Evolutionary conservation across 2,797 vertebrate species (phyloP), one percentile per base, ranked within the genome.

Genomic region (Leptodactylus fallax): DNA sequence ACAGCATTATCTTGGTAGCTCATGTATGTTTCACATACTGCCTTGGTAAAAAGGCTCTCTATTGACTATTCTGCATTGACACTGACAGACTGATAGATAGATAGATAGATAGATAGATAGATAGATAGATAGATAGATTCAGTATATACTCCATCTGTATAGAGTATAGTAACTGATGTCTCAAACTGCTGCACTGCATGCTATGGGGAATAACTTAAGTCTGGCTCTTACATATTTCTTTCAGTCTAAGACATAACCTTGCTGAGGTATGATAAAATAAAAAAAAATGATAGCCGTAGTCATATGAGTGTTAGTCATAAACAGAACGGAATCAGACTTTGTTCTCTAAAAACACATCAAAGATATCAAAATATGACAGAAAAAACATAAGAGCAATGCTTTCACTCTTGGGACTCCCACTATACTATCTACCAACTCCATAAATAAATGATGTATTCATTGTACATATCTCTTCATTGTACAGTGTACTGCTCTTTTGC

Each of bases 301-400:
- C 63, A 6, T 71, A 21, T 86, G 77, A 86, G 85, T n/a, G 27
- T 86, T 72, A 86, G 85, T 86, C 86, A 67, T 82, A 55, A 83
- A 25, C 14, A 71, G 51, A 58, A 79, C 58, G 56, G 79, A 83
- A 60, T 79, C 81, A 69, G 60, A 77, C 19, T 78, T 83, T 25
- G 61, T 67, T 87, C 61, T 79, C 17, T n/a, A 76, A 83, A 71
- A 87, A 79, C 7, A 51, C 72, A 77, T 53, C 80, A 83, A 65
- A 83, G 71, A 79, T 36, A 60, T 79, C 56, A 82, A 51, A 80
- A 81, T 78, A 65, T 63, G 45, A 85, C 45, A 85, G 36, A 77
- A 49, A 53, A 53, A 14, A 76, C 36, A 85, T 74, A 85, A 77
- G 83, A 76, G 45, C 47, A 77, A 58, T 53, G 14, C 45, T 60